Base-by-base conservation (phyloP, 2,797 vertebrate species). In the Danio choprae region DNA sequence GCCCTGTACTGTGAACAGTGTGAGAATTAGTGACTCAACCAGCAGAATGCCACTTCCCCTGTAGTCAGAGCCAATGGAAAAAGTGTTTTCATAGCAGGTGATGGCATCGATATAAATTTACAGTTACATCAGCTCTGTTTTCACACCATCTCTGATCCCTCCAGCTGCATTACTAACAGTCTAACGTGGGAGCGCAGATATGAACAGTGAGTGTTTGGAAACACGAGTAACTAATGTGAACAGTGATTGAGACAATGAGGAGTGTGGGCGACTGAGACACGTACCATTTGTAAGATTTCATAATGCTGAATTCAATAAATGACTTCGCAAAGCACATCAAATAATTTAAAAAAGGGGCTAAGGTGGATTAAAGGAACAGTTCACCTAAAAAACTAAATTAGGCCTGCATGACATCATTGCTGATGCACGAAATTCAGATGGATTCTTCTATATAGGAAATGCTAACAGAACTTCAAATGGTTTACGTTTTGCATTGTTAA, bases 11-110 rank as follows among this genome's bases (percentile, higher is more conserved):
- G 72, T 5, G 79, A 87, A 53, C 76, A 83, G 87, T 82, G 41
- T 41, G 43, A 79, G 82, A 82, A 81, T 65, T 82, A 89, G 84
- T 89, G 79, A 90, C 87, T 88, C 87, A 86, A 90, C 84, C 85
- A 77, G 63, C 85, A 82, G 73, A 84, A 77, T 82, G 12, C 60
- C 59, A 53, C 80, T 72, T 73, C 73, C 68, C 74, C 44, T 55
- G 50, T 76, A 68, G 56, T 68, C 72, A 77, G 69, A 73, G 85
- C 80, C 75, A 75, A 68, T 77, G 80, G 83, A 79, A 77, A 84
- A 68, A 77, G 67, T 74, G 56, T 65, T 67, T 75, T 80, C 64
- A 48, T 70, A 56, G 77, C 40, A 50, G 48, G 64, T 79, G 53
- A 62, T 58, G 16, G 53, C 46, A 78, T 64, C 38, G 63, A 80